Percentiles rank a stretch among this genome's conserved stretches.
Evolutionary conservation across 2,797 vertebrate species (phyloP).

Genomic region (Mionectes olivaceus): DNA sequence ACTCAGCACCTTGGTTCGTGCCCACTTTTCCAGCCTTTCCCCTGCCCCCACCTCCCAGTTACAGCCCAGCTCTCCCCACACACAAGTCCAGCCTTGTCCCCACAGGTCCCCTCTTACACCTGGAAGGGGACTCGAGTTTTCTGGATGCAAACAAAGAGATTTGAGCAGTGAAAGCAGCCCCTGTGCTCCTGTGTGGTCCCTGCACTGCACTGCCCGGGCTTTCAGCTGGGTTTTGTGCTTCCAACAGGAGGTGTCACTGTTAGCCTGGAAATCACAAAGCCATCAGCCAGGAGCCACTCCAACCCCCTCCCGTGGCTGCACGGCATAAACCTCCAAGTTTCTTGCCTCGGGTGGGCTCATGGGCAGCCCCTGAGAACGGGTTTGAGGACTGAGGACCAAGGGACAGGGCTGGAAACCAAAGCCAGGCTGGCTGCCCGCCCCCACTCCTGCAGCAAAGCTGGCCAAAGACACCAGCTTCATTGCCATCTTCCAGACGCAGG

Average conservation of each 20-base stretch:
- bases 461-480: background rate
- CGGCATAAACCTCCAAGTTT: background rate
- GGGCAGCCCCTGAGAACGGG: background rate
- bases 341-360: background rate
- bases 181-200: background rate
- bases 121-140: background rate
- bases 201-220: background rate
- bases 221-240: background rate
- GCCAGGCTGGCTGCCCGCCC: background rate
- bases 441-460: background rate
- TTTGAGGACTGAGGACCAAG: background rate
- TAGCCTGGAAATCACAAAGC: background rate
- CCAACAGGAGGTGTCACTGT: slow-evolving; percentile 56
- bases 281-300: background rate
- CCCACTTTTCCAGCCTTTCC: background rate
- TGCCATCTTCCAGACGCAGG: background rate
- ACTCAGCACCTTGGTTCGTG: background rate
- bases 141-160: background rate
- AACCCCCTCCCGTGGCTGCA: background rate
- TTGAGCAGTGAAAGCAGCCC: background rate
- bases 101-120: background rate
- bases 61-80: background rate
- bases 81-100: background rate
- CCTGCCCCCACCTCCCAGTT: background rate
- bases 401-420: background rate